Conservation (phyloP, 2,797 vertebrate genomes). For the Helicolenus hilgendorfi region DNA sequence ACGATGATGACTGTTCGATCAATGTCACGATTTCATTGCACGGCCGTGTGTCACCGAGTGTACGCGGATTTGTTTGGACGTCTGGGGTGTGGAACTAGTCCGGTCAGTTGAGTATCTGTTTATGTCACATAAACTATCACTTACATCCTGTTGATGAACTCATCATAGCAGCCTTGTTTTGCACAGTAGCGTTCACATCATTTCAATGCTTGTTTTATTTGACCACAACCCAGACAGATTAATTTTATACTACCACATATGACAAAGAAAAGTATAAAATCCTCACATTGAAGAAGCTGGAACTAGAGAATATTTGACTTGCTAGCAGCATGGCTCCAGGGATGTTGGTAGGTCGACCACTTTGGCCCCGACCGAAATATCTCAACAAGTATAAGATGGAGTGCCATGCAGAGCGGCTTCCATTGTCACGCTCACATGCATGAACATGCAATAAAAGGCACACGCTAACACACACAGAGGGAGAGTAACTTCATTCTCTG, state of each 20-base stretch:
- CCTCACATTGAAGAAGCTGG: no score
- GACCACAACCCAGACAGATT: neutral
- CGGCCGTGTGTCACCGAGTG: constrained; percentile 43
- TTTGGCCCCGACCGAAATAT: neutral
- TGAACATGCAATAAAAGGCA: no score
- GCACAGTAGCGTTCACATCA: constrained; percentile 17
- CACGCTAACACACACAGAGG: no score
- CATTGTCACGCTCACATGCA: no score
- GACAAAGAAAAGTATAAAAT: no score
- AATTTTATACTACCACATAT: no score
- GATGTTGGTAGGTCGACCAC: neutral
- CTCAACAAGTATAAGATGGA: no score
- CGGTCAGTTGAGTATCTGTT: constrained; percentile 67
- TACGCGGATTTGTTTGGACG: constrained; percentile 72
- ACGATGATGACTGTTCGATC: constrained; percentile 16
- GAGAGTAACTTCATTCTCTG: no score
- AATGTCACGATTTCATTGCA: constrained; percentile 40
- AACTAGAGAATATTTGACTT: no score
- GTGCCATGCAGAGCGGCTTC: no score
- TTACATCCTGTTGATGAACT: constrained; percentile 62
- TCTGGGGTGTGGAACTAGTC: constrained; percentile 41
- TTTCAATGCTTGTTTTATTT: neutral
- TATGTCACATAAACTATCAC: constrained; percentile 51
- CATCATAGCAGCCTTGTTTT: constrained; percentile 15
- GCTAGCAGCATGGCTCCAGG: neutral